phyloP scores from a whole-genome alignment of 2,888 invertebrate genomes.

The Flexamia atlantica region DNA sequence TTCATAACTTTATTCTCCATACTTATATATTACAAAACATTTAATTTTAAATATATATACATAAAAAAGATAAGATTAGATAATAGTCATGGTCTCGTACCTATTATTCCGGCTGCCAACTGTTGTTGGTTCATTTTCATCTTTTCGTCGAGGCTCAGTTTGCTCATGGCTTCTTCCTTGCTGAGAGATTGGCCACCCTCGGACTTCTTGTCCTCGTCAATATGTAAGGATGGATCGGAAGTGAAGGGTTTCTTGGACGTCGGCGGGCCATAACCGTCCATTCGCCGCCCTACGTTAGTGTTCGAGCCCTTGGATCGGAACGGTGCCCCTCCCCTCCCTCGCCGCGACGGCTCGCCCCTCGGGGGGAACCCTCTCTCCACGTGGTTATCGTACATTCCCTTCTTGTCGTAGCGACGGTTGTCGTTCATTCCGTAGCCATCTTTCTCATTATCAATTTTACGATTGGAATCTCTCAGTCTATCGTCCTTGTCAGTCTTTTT shows the following conservation, averaged over 20 bases:
- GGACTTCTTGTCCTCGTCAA: constrained; percentile 52
- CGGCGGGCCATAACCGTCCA: constrained; percentile 89
- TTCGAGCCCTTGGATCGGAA: constrained; percentile 49
- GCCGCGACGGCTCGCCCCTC: constrained; percentile 91
- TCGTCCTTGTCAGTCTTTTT: constrained; percentile 80
- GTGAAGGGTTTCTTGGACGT: constrained; percentile 87
- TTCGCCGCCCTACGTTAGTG: constrained; percentile 77
- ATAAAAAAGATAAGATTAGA: constrained; percentile 5
- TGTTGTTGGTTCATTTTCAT: constrained; percentile 61
- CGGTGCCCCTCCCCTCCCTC: constrained; percentile 82
- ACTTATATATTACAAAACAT: constrained; percentile 26
- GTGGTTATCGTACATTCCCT: constrained; percentile 70
- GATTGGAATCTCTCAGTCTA: constrained; percentile 76
- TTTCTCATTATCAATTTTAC: constrained; percentile 65
- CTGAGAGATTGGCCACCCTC: constrained; percentile 2
- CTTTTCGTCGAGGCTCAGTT: constrained; percentile 50
- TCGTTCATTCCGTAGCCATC: constrained; percentile 59
- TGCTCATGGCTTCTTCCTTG: constrained; percentile 38
- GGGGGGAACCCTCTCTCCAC: constrained; percentile 84
- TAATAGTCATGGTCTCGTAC: constrained; percentile 50
- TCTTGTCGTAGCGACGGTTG: constrained; percentile 63
- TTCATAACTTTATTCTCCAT: constrained; percentile 25
- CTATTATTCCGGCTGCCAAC: constrained; percentile 60
- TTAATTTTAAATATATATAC: constrained; percentile 29
- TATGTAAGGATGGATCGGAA: not conserved